Conservation (phyloP, 2,797 vertebrate species). For the Esox lucius region DNA sequence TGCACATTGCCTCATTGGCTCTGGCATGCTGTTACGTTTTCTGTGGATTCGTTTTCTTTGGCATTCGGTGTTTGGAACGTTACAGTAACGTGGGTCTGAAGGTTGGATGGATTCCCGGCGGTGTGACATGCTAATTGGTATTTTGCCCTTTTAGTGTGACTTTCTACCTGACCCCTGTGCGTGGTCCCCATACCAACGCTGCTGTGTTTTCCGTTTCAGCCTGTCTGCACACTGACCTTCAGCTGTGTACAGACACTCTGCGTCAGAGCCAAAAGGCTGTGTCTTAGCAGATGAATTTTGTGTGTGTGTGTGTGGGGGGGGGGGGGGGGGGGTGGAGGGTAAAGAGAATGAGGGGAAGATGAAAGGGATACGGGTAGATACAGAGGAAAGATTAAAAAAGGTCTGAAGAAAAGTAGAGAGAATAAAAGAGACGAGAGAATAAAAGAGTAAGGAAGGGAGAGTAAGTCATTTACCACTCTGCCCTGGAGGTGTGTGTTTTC, state of each 20-base stretch:
- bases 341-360: conserved; percentile 10
- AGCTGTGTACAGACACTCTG: conserved; percentile 40
- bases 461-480: not conserved
- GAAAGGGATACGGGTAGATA: not conserved
- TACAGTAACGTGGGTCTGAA: not conserved
- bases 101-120: not conserved
- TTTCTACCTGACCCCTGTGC: conserved; percentile 48
- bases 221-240: conserved; percentile 58
- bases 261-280: conserved; percentile 15
- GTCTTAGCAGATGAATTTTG: not conserved
- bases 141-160: conserved; percentile 35
- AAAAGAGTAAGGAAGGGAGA: not conserved
- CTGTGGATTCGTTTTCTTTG: not conserved
- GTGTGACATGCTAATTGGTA: conserved; percentile 26
- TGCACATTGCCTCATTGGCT: not conserved
- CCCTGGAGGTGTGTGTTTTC: conserved; percentile 14
- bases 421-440: not conserved
- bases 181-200: conserved; percentile 52
- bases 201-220: conserved; percentile 31
- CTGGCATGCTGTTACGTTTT: not conserved
- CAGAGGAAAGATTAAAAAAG: not conserved
- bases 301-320: not conserved
- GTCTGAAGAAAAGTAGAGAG: not conserved
- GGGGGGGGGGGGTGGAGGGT: not conserved
- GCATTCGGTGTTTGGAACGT: not conserved